Conservation (phyloP, 2,113 vertebrate genomes). For the Microcebus jonahi region DNA sequence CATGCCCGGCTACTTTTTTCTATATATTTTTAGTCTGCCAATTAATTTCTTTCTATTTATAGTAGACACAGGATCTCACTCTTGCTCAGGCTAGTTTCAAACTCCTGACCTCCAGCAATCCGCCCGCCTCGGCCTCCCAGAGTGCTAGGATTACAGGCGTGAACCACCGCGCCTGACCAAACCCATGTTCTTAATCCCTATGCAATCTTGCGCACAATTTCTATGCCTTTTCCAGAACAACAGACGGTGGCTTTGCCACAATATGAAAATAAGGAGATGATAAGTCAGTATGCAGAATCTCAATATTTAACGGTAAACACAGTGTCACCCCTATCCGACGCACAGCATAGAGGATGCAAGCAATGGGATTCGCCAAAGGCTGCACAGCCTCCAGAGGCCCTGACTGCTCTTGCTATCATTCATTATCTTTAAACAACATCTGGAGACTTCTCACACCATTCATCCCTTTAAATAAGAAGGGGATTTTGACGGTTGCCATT, state of each 20-base stretch:
- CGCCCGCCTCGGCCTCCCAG: too few relatives aligned
- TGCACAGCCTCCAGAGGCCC: background rate
- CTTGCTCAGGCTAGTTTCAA: too few relatives aligned
- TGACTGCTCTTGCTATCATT: background rate
- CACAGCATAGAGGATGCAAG: background rate
- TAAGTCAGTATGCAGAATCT: background rate
- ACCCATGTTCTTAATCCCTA: background rate
- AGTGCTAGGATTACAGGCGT: too few relatives aligned
- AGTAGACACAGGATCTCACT: too few relatives aligned
- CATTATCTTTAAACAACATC: conserved; percentile 58
- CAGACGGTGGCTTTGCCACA: background rate
- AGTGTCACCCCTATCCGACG: background rate
- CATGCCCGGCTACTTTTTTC: too few relatives aligned
- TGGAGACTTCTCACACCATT: conserved; percentile 52
- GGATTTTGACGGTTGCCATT: background rate
- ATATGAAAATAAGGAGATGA: background rate
- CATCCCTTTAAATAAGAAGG: conserved; percentile 29
- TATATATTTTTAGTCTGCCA: too few relatives aligned
- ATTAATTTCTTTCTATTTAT: too few relatives aligned
- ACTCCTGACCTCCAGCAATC: too few relatives aligned
- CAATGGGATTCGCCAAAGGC: background rate
- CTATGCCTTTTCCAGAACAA: background rate
- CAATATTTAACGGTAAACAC: background rate
- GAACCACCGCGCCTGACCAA: background rate
- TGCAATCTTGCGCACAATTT: background rate